Percentiles rank a stretch among this genome's conserved stretches.
Evolutionary conservation across 2,113 vertebrate genomes (phyloP).

Genomic region (Sylvia atricapilla): DNA sequence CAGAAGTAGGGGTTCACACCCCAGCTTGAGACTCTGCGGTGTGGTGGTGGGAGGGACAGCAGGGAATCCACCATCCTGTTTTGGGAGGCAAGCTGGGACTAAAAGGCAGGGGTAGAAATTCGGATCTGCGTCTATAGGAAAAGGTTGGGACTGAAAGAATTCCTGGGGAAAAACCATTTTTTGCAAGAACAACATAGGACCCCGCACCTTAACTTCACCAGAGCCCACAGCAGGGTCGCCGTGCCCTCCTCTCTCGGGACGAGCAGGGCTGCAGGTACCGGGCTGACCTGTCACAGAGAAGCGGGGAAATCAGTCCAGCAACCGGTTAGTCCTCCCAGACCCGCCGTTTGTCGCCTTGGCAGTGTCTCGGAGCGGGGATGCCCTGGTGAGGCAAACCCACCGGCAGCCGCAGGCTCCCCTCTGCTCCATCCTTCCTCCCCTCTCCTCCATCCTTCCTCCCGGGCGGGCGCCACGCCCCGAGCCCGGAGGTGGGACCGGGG

Average conservation of each 20-base stretch:
- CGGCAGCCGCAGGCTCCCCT: accelerated
- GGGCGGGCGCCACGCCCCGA: conserved; percentile 46
- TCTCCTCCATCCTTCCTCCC: too few relatives aligned
- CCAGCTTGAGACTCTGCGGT: not conserved
- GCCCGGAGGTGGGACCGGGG: conserved; percentile 39
- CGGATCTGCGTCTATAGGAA: not conserved
- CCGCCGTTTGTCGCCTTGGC: not conserved
- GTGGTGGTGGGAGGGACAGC: accelerated
- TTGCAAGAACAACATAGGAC: not conserved
- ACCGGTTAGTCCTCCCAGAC: not conserved
- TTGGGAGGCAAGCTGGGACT: not conserved
- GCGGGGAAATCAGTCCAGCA: not conserved
- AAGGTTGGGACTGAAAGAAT: not conserved
- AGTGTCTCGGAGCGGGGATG: not conserved
- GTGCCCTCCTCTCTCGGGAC: not conserved
- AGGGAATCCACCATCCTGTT: not conserved
- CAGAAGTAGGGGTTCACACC: not conserved
- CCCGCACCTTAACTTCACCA: accelerated
- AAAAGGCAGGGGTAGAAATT: not conserved
- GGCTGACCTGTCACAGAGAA: not conserved
- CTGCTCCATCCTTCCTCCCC: not conserved
- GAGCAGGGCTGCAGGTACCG: not conserved
- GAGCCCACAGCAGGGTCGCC: not conserved
- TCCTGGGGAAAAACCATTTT: not conserved
- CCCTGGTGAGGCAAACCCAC: accelerated